These are phyloP conservation scores for Bombus huntii DNA, from an alignment of 1,140 invertebrate genomes.

Conservation along the genomic window DNA sequence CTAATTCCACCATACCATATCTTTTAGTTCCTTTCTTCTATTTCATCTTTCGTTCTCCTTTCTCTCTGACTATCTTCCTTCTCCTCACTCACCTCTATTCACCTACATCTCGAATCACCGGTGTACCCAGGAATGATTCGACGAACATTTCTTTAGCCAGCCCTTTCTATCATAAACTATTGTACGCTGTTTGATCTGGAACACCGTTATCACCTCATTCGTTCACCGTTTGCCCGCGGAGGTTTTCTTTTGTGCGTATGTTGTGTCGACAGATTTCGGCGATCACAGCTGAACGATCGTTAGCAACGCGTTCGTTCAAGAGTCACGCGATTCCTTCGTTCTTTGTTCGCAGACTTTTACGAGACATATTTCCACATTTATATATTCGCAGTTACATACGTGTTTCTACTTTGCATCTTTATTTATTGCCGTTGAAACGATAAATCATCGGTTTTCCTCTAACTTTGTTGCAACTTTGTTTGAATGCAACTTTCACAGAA, in stretches of 20 bases:
- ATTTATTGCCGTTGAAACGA: neutral
- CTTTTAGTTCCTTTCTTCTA: slow-evolving; percentile 29
- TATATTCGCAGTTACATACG: neutral
- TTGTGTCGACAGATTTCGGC: neutral
- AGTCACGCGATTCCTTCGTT: neutral
- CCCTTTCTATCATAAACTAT: neutral
- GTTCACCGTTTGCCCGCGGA: neutral
- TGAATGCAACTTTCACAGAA: neutral
- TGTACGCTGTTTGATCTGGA: neutral
- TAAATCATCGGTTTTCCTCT: neutral
- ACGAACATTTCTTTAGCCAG: slow-evolving; percentile 8
- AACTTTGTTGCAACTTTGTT: neutral
- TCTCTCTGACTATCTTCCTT: neutral
- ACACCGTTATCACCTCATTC: neutral
- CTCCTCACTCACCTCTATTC: neutral
- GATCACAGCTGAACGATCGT: neutral
- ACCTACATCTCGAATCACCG: slow-evolving; percentile 26
- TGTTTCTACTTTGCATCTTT: neutral
- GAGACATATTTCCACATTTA: neutral
- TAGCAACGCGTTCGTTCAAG: neutral
- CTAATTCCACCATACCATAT: slow-evolving; percentile 50
- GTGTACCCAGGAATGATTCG: slow-evolving; percentile 31
- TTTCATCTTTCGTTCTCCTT: slow-evolving; percentile 13
- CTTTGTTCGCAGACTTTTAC: neutral
- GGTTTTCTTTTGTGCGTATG: slow-evolving; percentile 42